These are phyloP conservation scores for Apomyelois bistriatella DNA, from an alignment of 2,888 invertebrate species.

Conservation along the genomic window DNA sequence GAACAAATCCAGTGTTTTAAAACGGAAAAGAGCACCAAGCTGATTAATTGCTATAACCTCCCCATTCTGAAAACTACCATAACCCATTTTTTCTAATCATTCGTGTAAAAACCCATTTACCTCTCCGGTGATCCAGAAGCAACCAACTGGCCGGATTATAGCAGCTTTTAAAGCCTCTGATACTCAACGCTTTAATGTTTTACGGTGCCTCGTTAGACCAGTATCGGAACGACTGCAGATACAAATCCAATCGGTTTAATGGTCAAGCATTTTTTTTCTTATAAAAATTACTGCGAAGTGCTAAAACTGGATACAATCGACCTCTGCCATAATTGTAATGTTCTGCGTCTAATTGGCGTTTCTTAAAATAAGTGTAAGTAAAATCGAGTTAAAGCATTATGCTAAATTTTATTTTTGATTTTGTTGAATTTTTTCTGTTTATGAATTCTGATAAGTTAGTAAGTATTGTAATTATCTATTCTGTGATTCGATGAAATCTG, in stretches of 20 bases:
- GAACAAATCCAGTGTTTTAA: too few species aligned
- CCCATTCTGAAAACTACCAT: too few species aligned
- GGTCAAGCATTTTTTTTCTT: conserved; percentile 21
- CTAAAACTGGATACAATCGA: conserved; percentile 7
- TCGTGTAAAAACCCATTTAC: neutral
- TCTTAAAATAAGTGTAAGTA: neutral
- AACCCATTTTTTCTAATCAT: too few species aligned
- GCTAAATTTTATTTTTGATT: too few species aligned
- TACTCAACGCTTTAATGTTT: neutral
- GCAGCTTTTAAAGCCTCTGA: neutral
- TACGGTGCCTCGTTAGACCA: conserved; percentile 18
- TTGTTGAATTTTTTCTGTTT: too few species aligned
- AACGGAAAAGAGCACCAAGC: too few species aligned
- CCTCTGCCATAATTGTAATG: conserved; percentile 1
- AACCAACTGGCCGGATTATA: neutral
- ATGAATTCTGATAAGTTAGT: too few species aligned
- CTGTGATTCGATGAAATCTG: too few species aligned
- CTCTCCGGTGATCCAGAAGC: neutral
- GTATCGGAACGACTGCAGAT: conserved; percentile 26
- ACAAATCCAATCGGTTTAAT: conserved; percentile 34
- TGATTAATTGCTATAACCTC: too few species aligned
- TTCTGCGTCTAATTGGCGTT: conserved; percentile 1
- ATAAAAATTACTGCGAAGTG: conserved; percentile 30
- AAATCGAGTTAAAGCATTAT: neutral
- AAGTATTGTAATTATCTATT: too few species aligned